A percentile compares a stretch with the other conserved stretches of the same genome.
These are phyloP conservation scores for Microplitis demolitor DNA, from an alignment of 1,140 invertebrate species.

Conservation along the genomic window DNA sequence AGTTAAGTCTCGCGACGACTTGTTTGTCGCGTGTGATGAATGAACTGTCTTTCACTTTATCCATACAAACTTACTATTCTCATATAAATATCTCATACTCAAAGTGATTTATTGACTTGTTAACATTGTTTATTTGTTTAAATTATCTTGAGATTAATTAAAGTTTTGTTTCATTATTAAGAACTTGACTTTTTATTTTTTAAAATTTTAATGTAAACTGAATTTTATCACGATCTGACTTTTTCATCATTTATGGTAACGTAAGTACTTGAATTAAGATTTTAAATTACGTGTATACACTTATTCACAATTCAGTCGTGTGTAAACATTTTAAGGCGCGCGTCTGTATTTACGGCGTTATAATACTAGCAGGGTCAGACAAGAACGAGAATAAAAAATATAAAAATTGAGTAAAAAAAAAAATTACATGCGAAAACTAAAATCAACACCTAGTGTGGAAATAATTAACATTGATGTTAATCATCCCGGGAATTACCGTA, in stretches of 20 bases:
- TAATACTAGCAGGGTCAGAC: background rate
- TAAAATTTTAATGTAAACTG: background rate
- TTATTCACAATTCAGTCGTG: background rate
- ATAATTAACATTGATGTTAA: constrained; percentile 54
- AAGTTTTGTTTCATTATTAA: background rate
- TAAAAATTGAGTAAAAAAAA: background rate
- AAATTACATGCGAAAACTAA: background rate
- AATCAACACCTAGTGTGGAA: constrained; percentile 12
- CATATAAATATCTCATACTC: no score
- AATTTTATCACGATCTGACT: constrained; percentile 4
- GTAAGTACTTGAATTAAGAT: no score
- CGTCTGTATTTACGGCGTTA: background rate
- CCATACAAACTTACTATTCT: background rate
- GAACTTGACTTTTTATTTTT: background rate
- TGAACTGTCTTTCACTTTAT: background rate
- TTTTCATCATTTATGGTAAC: background rate
- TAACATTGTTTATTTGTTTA: no score
- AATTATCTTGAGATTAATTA: background rate
- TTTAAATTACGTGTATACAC: no score
- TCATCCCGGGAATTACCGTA: constrained; percentile 39
- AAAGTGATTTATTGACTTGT: no score
- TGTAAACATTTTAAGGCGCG: background rate
- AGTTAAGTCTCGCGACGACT: background rate
- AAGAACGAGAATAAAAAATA: background rate
- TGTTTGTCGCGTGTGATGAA: background rate